Percentiles rank a stretch among this genome's conserved stretches.
Conservation (phyloP, 2,888 invertebrate genomes). For the Agrotis puta region DNA sequence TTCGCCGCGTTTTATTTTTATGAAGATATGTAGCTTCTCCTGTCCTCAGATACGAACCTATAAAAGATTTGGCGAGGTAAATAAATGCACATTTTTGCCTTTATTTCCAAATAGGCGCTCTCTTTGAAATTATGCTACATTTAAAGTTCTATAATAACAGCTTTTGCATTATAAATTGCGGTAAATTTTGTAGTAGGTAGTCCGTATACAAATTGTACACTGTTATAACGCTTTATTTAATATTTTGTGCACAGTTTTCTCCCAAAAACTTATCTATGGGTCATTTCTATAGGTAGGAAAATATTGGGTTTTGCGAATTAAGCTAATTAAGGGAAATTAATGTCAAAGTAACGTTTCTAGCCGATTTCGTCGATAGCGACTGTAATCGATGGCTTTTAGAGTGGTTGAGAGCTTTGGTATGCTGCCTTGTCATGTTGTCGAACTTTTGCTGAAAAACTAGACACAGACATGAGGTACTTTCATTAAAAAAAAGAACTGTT, state of each 20-base stretch:
- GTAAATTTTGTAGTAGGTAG: background rate
- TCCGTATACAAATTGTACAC: background rate
- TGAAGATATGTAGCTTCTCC: slow-evolving; percentile 83
- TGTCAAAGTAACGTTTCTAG: too few relatives aligned
- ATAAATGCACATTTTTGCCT: slow-evolving; percentile 73
- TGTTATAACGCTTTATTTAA: background rate
- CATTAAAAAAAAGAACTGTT: too few relatives aligned
- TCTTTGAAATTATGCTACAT: slow-evolving; percentile 33
- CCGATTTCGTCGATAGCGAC: too few relatives aligned
- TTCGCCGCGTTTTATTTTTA: slow-evolving; percentile 84
- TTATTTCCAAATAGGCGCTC: slow-evolving; percentile 38
- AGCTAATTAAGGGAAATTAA: too few relatives aligned
- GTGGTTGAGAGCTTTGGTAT: too few relatives aligned
- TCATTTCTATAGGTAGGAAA: too few relatives aligned
- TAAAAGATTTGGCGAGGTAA: slow-evolving; percentile 69
- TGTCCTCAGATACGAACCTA: slow-evolving; percentile 73
- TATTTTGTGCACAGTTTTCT: background rate
- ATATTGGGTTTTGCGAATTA: background rate
- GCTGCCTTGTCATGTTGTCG: too few relatives aligned
- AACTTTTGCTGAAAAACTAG: too few relatives aligned
- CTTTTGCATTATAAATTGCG: background rate
- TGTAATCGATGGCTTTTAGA: too few relatives aligned
- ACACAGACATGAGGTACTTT: too few relatives aligned
- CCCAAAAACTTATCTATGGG: background rate
- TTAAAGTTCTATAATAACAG: slow-evolving; percentile 17